Evolutionary conservation across 2,797 vertebrate genomes (phyloP).

Genomic region (Tapirus indicus): DNA sequence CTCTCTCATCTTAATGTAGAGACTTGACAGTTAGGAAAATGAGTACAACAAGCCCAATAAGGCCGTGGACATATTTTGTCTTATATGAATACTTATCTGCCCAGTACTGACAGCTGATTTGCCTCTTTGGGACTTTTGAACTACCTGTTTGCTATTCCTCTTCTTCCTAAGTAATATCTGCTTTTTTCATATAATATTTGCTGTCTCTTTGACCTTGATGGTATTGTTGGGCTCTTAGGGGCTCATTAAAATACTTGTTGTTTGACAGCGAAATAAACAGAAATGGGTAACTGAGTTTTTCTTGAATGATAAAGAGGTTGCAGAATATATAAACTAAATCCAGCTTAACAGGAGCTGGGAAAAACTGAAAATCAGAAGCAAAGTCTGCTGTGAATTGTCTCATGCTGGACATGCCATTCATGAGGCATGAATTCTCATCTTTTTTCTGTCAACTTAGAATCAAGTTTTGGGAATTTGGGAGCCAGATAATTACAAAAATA

Average conservation of each 20-base stretch:
- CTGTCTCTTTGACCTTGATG: neutral
- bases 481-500: neutral
- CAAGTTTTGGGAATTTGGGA: neutral
- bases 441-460: conserved; percentile 46
- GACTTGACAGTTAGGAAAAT: neutral
- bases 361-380: conserved; percentile 18
- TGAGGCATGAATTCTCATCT: neutral
- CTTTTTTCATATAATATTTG: neutral
- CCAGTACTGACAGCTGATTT: neutral
- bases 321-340: conserved; percentile 41
- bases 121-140: neutral
- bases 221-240: neutral
- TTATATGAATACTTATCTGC: neutral
- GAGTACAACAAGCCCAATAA: neutral
- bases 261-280: conserved; percentile 34
- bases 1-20: conserved; percentile 23
- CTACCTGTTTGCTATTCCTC: neutral
- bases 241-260: neutral
- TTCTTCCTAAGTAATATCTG: neutral
- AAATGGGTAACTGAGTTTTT: neutral
- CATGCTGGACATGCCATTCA: neutral
- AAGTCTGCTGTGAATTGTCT: neutral
- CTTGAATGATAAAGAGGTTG: conserved; percentile 16
- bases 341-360: neutral
- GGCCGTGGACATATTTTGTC: neutral